Conservation (phyloP, 2,888 invertebrate genomes). For the Caenorhabditis afra region DNA sequence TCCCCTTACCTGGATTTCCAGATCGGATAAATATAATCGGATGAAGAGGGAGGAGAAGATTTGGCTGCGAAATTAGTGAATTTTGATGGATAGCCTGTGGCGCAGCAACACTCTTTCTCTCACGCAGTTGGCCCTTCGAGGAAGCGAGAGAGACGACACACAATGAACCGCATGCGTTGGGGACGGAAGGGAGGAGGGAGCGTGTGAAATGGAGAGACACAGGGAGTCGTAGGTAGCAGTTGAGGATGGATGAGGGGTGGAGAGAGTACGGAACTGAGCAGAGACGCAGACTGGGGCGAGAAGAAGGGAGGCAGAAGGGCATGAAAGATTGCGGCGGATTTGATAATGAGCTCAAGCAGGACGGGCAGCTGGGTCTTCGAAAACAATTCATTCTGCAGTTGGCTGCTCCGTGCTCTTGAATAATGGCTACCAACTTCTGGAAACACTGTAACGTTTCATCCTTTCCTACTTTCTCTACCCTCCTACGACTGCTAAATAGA, state of each 20-base stretch:
- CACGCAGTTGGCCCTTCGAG: slow-evolving; percentile 50
- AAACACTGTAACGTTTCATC: too few species aligned
- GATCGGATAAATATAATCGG: slow-evolving; percentile 27
- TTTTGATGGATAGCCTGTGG: slow-evolving; percentile 48
- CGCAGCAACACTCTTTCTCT: slow-evolving; percentile 23
- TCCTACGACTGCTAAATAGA: too few species aligned
- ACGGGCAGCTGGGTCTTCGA: background rate
- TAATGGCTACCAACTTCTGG: too few species aligned
- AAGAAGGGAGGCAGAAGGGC: slow-evolving; percentile 30
- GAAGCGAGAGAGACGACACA: slow-evolving; percentile 42
- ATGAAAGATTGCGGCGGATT: slow-evolving; percentile 45
- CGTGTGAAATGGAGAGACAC: slow-evolving; percentile 13
- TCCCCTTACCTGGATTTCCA: slow-evolving; percentile 53
- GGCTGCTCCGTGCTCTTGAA: background rate
- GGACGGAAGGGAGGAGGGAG: slow-evolving; percentile 41
- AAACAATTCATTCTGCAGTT: background rate
- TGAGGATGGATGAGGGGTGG: slow-evolving; percentile 35
- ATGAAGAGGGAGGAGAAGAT: slow-evolving; percentile 11
- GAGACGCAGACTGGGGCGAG: background rate
- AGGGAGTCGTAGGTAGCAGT: slow-evolving; percentile 47
- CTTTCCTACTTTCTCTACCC: too few species aligned
- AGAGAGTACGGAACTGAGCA: background rate
- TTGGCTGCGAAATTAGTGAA: slow-evolving; percentile 48
- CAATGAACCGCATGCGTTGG: slow-evolving; percentile 58
- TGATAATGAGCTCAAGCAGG: slow-evolving; percentile 45